A percentile compares a stretch with the other conserved stretches of the same genome.
Evolutionary conservation across 2,797 vertebrate genomes (phyloP).

Genomic region (Buphagus erythrorhynchus): DNA sequence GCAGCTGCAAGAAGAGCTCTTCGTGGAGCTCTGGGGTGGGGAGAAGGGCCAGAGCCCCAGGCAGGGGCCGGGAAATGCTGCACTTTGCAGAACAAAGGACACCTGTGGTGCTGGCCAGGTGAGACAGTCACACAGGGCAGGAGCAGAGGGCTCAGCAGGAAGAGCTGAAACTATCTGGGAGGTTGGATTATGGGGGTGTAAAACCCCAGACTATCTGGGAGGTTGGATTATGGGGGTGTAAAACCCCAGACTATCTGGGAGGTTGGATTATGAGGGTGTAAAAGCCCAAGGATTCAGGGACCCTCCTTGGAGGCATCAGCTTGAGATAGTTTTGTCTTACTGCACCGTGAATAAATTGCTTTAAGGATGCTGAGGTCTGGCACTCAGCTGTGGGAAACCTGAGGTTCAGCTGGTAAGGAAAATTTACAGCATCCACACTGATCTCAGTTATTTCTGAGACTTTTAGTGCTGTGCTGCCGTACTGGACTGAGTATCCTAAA

Average conservation of each 20-base stretch:
- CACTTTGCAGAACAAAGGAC: background rate
- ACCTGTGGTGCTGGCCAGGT: background rate
- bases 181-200: rapidly evolving
- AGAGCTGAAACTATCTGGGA: rapidly evolving
- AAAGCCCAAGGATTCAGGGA: background rate
- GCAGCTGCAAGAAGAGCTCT: background rate
- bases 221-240: rapidly evolving
- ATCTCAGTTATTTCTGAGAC: background rate
- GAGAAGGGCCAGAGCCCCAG: background rate
- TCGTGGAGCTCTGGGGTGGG: background rate
- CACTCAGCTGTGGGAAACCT: background rate
- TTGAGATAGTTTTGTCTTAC: rapidly evolving
- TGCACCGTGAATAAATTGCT: rapidly evolving
- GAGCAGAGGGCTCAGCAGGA: background rate
- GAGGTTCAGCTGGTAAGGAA: rapidly evolving
- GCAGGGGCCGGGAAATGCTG: rapidly evolving
- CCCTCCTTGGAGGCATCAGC: too few relatives aligned
- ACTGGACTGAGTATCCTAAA: background rate
- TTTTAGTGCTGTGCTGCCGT: background rate
- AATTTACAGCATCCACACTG: background rate
- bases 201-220: rapidly evolving
- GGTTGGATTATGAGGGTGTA: rapidly evolving
- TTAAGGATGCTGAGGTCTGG: background rate
- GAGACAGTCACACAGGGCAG: background rate
- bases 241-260: rapidly evolving